A percentile compares a stretch with the other conserved stretches of the same genome.
phyloP scores from a whole-genome alignment of 2,888 invertebrate genomes.

The Hemistola chrysoprasaria region DNA sequence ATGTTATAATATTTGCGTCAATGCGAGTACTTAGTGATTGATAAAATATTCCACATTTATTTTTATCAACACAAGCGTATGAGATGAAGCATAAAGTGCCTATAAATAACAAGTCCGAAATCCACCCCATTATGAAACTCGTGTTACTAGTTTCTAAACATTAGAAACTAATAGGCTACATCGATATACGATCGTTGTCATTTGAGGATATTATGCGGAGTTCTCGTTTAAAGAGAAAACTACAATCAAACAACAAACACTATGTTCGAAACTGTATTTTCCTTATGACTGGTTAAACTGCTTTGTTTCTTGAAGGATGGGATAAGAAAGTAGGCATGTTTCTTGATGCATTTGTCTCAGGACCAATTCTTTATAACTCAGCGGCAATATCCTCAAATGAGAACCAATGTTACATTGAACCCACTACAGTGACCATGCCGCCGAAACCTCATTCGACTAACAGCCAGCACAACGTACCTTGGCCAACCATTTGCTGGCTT shows the following conservation, averaged over 20 bases:
- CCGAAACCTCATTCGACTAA: conserved; percentile 43
- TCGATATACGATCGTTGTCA: conserved; percentile 13
- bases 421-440: conserved; percentile 14
- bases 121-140: conserved; percentile 25
- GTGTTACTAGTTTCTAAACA: conserved; percentile 27
- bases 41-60: background rate
- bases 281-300: too few relatives aligned
- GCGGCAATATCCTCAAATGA: conserved; percentile 3
- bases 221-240: too few relatives aligned
- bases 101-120: conserved; percentile 26
- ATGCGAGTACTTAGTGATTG: too few relatives aligned
- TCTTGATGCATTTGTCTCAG: too few relatives aligned
- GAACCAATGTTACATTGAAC: conserved; percentile 2
- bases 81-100: conserved; percentile 8
- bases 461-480: conserved; percentile 82
- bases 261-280: too few relatives aligned
- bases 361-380: too few relatives aligned
- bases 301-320: too few relatives aligned
- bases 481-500: conserved; percentile 90
- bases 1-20: too few relatives aligned
- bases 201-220: conserved; percentile 5
- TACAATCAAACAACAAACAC: too few relatives aligned
- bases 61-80: conserved; percentile 7
- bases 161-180: conserved; percentile 9
- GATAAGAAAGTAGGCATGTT: too few relatives aligned